Evolutionary conservation across 2,797 vertebrate species (phyloP).

Genomic region (Oryzias dopingdopingensis): DNA sequence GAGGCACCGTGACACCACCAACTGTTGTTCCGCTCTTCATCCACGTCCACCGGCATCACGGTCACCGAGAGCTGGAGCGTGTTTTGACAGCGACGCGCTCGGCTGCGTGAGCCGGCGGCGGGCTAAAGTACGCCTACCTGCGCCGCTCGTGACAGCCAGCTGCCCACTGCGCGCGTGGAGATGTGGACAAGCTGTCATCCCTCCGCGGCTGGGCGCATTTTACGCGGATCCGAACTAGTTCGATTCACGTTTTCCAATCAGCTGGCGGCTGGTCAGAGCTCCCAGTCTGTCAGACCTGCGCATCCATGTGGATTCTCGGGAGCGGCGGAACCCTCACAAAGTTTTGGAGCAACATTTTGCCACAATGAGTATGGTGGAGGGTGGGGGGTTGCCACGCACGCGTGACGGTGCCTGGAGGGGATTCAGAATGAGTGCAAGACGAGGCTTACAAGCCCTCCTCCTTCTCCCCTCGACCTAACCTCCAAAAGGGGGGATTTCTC

Average conservation of each 20-base stretch:
- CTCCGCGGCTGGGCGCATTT: constrained; percentile 15
- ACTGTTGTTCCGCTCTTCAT: constrained; percentile 43
- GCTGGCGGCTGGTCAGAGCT: no score
- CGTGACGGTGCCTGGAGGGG: constrained; percentile 45
- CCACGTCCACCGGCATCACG: constrained; percentile 26
- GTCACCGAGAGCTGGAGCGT: constrained; percentile 41
- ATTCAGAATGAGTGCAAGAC: constrained; percentile 63
- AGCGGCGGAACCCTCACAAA: constrained; percentile 45
- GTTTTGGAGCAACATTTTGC: constrained; percentile 45
- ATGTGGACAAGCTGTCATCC: constrained; percentile 57
- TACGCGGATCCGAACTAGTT: background rate
- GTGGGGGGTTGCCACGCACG: constrained; percentile 25
- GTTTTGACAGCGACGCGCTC: constrained; percentile 59
- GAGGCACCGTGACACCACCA: constrained; percentile 50
- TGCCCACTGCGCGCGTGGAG: constrained; percentile 56
- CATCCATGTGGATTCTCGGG: constrained; percentile 6
- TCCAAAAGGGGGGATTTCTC: constrained; percentile 87
- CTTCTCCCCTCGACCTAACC: constrained; percentile 76
- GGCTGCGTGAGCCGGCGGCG: constrained; percentile 48
- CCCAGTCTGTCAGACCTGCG: background rate
- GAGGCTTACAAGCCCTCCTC: constrained; percentile 70
- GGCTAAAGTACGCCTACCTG: constrained; percentile 71
- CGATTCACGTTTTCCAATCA: no score
- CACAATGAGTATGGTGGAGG: constrained; percentile 11
- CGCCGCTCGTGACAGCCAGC: constrained; percentile 70